phyloP scores from a whole-genome alignment of 2,888 invertebrate species.

The Chymomyza fuscimana region DNA sequence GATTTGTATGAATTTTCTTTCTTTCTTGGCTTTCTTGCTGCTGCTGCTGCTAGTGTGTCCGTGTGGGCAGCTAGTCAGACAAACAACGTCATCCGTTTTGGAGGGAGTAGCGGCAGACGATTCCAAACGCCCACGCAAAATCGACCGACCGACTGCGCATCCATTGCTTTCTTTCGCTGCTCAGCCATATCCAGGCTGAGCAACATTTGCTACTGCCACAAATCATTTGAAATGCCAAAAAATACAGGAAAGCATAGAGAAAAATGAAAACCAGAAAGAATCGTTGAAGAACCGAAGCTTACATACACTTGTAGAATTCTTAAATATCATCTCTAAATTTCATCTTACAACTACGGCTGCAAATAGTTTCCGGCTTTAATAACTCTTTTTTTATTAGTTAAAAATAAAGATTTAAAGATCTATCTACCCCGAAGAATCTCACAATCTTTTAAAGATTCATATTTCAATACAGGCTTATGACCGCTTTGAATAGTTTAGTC shows the following conservation, averaged over 20 bases:
- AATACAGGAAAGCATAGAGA: constrained; percentile 16
- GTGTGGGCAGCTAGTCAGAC: constrained; percentile 62
- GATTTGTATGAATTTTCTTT: constrained; percentile 40
- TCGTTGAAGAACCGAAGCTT: not conserved
- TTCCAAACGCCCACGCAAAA: not conserved
- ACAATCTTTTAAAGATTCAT: no score
- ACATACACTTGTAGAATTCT: not conserved
- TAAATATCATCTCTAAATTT: no score
- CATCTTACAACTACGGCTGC: no score
- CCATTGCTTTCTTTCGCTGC: not conserved
- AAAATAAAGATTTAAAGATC: no score
- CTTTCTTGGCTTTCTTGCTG: not conserved
- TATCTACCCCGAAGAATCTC: no score
- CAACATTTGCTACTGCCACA: constrained; percentile 62
- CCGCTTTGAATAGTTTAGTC: no score
- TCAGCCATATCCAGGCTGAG: constrained; percentile 1
- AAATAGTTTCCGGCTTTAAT: no score
- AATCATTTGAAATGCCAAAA: constrained; percentile 72
- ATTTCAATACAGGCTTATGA: no score
- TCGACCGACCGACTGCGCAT: not conserved
- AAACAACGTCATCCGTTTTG: constrained; percentile 12
- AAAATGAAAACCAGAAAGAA: constrained; percentile 24
- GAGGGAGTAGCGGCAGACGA: not conserved
- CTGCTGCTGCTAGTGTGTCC: not conserved
- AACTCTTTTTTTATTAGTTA: no score